Conservation (phyloP, 2,797 vertebrate species). For the Arnoldichthys spilopterus region DNA sequence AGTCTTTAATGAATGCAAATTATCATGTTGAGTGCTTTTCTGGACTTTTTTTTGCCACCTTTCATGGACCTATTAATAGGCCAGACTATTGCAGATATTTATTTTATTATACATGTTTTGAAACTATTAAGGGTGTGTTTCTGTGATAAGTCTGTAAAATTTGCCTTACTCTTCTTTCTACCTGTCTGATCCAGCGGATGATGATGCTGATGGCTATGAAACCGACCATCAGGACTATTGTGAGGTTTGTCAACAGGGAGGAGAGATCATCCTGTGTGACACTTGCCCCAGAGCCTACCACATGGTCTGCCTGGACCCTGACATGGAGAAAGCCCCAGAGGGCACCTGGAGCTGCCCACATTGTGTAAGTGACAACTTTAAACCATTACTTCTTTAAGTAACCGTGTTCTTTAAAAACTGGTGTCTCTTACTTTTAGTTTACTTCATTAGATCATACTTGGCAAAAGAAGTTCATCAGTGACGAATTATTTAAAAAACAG, state of each 20-base stretch:
- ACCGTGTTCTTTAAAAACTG: too few species aligned
- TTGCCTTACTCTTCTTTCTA: background rate
- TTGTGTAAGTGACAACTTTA: constrained; percentile 82
- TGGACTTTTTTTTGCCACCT: background rate
- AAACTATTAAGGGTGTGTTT: background rate
- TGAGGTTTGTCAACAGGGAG: constrained; percentile 98
- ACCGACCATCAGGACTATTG: constrained; percentile 99
- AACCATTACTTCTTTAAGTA: background rate
- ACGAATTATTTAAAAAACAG: too few species aligned
- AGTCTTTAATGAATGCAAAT: too few species aligned
- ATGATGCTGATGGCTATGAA: constrained; percentile 94
- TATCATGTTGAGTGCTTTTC: background rate
- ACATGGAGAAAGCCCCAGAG: constrained; percentile 98
- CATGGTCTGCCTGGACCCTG: constrained; percentile 98
- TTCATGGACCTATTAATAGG: too few species aligned
- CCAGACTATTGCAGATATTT: background rate
- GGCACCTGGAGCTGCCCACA: constrained; percentile 99
- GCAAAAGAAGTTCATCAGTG: too few species aligned
- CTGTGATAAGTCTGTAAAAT: background rate
- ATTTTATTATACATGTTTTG: too few species aligned
- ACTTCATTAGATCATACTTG: too few species aligned
- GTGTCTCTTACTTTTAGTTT: too few species aligned
- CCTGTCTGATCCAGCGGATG: constrained; percentile 68
- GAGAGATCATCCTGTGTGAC: constrained; percentile 97
- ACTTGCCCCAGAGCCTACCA: constrained; percentile 97